phyloP scores from a whole-genome alignment of 2,888 invertebrate species.

The Andrena minutula region DNA sequence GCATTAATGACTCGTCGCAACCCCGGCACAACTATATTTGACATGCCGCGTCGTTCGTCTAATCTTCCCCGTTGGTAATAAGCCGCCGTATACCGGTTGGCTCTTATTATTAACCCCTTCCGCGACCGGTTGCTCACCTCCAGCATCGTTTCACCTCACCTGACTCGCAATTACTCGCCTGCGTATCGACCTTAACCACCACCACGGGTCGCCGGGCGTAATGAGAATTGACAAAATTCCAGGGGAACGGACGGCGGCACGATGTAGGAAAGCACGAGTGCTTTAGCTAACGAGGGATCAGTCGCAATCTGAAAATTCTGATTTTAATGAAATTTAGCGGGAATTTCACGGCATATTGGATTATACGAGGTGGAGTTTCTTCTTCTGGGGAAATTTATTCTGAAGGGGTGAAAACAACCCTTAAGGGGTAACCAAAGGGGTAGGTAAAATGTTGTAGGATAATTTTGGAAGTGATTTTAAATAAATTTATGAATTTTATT shows the following conservation, averaged over 20 bases:
- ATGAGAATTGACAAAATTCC: constrained; percentile 15
- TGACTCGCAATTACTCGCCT: constrained; percentile 36
- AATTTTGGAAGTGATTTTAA: no score
- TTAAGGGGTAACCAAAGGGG: no score
- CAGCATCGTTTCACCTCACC: constrained; percentile 24
- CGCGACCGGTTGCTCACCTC: constrained; percentile 45
- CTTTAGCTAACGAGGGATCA: not conserved
- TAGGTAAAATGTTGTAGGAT: no score
- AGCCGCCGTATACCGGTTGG: constrained; percentile 44
- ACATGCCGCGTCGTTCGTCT: not conserved
- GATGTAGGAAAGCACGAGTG: not conserved
- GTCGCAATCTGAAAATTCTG: not conserved
- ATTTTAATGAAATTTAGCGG: no score
- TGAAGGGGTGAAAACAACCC: no score
- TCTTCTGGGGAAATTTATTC: no score
- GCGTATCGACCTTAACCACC: not conserved
- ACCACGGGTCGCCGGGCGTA: not conserved
- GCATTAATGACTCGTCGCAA: constrained; percentile 42
- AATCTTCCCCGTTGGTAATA: constrained; percentile 47
- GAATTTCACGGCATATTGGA: no score
- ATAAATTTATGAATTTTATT: no score
- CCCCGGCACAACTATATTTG: constrained; percentile 18
- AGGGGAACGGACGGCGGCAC: not conserved
- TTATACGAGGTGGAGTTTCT: no score
- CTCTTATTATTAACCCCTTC: constrained; percentile 56